Base-by-base conservation (phyloP, 2,113 vertebrate genomes). In the Propithecus coquereli region DNA sequence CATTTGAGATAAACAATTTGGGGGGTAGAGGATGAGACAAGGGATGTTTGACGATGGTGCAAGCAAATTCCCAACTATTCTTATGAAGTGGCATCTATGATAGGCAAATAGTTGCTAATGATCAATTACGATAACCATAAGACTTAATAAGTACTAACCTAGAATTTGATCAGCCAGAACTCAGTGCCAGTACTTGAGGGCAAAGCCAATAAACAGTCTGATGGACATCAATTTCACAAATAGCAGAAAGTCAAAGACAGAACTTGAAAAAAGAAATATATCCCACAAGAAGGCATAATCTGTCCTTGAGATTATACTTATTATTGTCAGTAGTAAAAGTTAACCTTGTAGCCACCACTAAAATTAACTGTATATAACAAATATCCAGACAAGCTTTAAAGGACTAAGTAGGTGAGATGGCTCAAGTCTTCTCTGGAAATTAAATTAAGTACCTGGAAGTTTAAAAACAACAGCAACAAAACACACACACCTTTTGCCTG, bases 301-400 rank as follows among this genome's bases (percentile, higher is more conserved):
- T 87, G 74, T 37, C 66, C 80, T 87, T 82, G 34, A 94, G 43
- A 87, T 59, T 18, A 82, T 40, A 86, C 20, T 90, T 87, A 40
- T 22, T 52, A 50, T 23, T 77, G 43, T 76, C 61, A 71, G 40
- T 10, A 83, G 73, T 71, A 82, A 93, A 94, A 32, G 16, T 66
- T 76, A 81, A 63, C 27, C 22, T 91, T 79, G 11, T 30, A 76
- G 77, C 59, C 22, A 37, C 12, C 45, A 97, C 34, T 89, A 95
- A 85, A 95, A 77, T 59, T 65, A 66, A 74, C 66, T 71, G 5
- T 57, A 76, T 37, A 5, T 32, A 79, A 57, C 23, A 97, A 91
- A 85, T 91, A 88, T 50, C 94, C 27, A 45, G 32, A 88, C 68
- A n/a, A 57, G 23, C 23, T 84, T 96, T 80, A 95, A 80, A 80